A percentile compares a stretch with the other conserved stretches of the same genome.
Evolutionary conservation across 2,113 vertebrate species (phyloP).

Genomic region (Rissa tridactyla): DNA sequence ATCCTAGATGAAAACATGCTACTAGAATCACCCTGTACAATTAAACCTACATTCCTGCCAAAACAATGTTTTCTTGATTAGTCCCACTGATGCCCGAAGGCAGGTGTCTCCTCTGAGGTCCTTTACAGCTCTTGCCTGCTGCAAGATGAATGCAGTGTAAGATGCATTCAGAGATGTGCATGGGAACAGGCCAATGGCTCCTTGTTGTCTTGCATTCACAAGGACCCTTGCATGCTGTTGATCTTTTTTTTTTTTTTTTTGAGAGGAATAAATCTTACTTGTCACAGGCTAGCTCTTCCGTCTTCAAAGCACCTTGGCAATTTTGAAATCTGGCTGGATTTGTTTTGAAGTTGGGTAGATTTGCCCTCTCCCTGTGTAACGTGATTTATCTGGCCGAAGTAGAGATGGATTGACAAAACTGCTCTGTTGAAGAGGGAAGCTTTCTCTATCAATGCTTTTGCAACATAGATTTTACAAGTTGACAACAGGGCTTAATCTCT

Average conservation of each 20-base stretch:
- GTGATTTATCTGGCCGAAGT: not conserved
- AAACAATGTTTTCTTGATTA: conserved; percentile 7
- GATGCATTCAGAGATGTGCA: not conserved
- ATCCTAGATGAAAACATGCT: not conserved
- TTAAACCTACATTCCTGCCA: not conserved
- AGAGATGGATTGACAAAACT: not conserved
- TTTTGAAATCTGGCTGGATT: not conserved
- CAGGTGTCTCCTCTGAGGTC: not conserved
- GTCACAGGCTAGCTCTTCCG: not conserved
- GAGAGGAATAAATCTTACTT: not conserved
- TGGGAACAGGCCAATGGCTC: not conserved
- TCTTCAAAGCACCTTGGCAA: not conserved
- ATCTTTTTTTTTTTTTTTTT: not conserved
- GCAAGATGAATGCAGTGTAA: not conserved
- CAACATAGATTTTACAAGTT: conserved; percentile 5
- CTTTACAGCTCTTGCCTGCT: not conserved
- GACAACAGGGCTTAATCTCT: not conserved
- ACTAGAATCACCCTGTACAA: not conserved
- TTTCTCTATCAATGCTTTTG: not conserved
- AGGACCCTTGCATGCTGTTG: not conserved
- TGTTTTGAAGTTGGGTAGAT: not conserved
- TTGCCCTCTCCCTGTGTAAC: not conserved
- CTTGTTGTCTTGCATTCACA: not conserved
- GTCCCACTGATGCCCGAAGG: not conserved
- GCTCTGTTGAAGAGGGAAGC: not conserved